Conservation (phyloP, 2,797 vertebrate species). For the Thunnus albacares region DNA sequence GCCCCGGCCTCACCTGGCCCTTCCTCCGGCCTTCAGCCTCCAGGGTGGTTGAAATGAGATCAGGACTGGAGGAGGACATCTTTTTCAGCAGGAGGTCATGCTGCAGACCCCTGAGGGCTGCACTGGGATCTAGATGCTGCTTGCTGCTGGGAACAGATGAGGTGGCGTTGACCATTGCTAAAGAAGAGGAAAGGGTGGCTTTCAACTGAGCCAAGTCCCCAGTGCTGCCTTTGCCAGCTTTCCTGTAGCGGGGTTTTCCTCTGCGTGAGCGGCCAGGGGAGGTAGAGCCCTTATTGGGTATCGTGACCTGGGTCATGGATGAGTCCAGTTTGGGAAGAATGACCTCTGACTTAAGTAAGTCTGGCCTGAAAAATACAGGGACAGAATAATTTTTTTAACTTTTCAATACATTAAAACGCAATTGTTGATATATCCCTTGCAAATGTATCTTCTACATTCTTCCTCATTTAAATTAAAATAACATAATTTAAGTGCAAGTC, state of each 20-base stretch:
- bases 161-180: conserved; percentile 78
- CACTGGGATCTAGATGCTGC: conserved; percentile 83
- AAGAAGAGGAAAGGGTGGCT: conserved; percentile 83
- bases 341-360: conserved; percentile 95
- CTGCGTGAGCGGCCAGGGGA: conserved; percentile 93
- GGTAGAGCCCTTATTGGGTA: conserved; percentile 93
- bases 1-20: conserved; percentile 72
- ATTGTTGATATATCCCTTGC: background rate
- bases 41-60: conserved; percentile 93
- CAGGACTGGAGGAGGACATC: conserved; percentile 94
- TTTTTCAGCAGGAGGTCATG: conserved; percentile 91
- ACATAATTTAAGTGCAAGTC: background rate
- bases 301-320: conserved; percentile 92
- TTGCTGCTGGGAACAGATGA: conserved; percentile 82
- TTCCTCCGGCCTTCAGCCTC: conserved; percentile 85
- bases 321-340: conserved; percentile 94
- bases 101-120: conserved; percentile 87
- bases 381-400: background rate
- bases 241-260: conserved; percentile 93
- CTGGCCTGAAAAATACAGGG: conserved; percentile 86
- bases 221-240: conserved; percentile 91
- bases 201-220: conserved; percentile 90
- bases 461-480: background rate
- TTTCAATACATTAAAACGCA: background rate
- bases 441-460: background rate